These are phyloP conservation scores for Lagorchestes hirsutus DNA, from an alignment of 2,797 vertebrate species.

Conservation along the genomic window DNA sequence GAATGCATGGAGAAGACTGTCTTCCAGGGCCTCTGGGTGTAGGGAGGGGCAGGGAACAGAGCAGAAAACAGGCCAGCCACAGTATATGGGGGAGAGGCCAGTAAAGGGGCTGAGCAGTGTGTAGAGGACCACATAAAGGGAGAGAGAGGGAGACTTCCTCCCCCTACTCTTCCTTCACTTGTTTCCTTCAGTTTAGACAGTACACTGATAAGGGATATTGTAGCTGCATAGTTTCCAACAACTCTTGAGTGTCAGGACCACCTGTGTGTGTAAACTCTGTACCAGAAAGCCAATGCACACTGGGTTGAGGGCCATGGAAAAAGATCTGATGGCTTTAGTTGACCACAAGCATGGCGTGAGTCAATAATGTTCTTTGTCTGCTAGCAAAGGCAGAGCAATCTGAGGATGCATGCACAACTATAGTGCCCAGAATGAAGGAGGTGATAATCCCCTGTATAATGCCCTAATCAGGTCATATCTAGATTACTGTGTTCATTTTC, in stretches of 20 bases:
- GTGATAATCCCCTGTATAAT: not conserved
- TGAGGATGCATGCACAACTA: not conserved
- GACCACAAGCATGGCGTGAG: not conserved
- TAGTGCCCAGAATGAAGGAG: not conserved
- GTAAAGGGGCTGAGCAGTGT: not conserved
- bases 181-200: not conserved
- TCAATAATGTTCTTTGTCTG: not conserved
- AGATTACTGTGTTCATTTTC: not conserved
- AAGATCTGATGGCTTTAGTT: not conserved
- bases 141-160: fast-evolving
- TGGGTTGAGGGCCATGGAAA: not conserved
- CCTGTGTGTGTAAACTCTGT: not conserved
- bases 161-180: not conserved
- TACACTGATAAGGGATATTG: not conserved
- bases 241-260: not conserved
- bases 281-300: not conserved
- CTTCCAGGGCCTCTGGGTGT: not conserved
- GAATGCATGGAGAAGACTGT: not conserved
- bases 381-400: not conserved
- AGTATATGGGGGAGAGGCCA: not conserved
- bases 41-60: not conserved
- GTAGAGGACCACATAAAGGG: not conserved
- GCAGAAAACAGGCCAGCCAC: not conserved
- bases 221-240: not conserved
- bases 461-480: not conserved